Evolutionary conservation across 2,888 invertebrate species (phyloP).

Genomic region (Metopia argyrocephala): DNA sequence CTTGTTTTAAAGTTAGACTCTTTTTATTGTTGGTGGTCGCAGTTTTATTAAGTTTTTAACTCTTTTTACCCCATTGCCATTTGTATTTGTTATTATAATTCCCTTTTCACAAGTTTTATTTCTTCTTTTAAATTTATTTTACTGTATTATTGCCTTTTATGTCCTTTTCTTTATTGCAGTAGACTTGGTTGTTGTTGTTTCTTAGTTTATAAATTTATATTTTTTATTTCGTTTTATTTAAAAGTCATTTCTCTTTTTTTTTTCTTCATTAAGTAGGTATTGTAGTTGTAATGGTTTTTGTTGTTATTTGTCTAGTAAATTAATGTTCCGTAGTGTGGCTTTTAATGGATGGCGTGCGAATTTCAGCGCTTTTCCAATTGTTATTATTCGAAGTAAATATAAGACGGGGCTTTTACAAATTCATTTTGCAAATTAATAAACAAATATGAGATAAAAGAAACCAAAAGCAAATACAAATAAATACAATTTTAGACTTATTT

Average conservation of each 20-base stretch:
- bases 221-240: too few species aligned
- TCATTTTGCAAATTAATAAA: conserved; percentile 50
- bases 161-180: too few species aligned
- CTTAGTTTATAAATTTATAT: too few species aligned
- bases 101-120: not conserved
- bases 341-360: conserved; percentile 64
- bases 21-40: not conserved
- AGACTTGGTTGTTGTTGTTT: too few species aligned
- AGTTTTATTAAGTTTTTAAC: not conserved
- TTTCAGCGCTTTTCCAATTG: conserved; percentile 58
- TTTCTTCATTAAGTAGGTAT: conserved; percentile 22
- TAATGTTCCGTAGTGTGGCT: conserved; percentile 52
- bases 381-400: not conserved
- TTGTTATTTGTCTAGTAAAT: conserved; percentile 58
- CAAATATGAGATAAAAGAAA: conserved; percentile 12
- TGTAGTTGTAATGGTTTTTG: not conserved
- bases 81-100: not conserved
- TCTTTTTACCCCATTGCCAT: not conserved
- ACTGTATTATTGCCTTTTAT: conserved; percentile 36
- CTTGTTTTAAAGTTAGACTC: not conserved
- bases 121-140: not conserved
- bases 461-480: not conserved
- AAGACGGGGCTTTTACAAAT: conserved; percentile 31
- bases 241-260: not conserved
- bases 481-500: conserved; percentile 1